These are phyloP conservation scores for Nematostella vectensis DNA, from an alignment of 92 coral and sea anemone species.

Conservation along the genomic window DNA sequence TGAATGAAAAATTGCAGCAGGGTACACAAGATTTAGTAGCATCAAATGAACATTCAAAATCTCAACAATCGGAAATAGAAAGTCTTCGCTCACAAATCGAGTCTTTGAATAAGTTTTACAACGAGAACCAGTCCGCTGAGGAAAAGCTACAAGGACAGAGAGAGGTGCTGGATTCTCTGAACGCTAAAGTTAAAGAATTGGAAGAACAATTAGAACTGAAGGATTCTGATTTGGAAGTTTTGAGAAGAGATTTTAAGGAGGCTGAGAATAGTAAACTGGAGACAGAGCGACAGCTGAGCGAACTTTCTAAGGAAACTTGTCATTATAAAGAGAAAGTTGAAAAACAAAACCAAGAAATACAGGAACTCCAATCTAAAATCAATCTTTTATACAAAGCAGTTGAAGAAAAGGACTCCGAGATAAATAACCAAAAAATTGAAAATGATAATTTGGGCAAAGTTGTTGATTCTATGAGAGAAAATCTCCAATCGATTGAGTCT, in stretches of 20 bases:
- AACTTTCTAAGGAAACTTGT: constrained; percentile 6
- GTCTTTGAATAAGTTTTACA: constrained; percentile 20
- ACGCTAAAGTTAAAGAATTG: constrained; percentile 33
- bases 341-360: constrained; percentile 44
- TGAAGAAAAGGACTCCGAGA: constrained; percentile 28
- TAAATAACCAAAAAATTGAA: constrained; percentile 20
- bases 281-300: constrained; percentile 27
- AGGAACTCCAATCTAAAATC: constrained; percentile 26
- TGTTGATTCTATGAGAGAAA: constrained; percentile 23
- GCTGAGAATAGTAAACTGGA: constrained; percentile 32
- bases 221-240: constrained; percentile 13
- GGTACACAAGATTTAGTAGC: constrained; percentile 42
- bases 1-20: constrained; percentile 46
- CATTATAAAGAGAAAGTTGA: constrained; percentile 28
- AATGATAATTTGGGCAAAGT: constrained; percentile 26
- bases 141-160: constrained; percentile 47
- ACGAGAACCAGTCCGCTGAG: constrained; percentile 37
- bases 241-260: constrained; percentile 18
- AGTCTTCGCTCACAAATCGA: constrained; percentile 32
- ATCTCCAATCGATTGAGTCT: constrained; percentile 26
- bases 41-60: constrained; percentile 28
- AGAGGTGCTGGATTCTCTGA: constrained; percentile 24
- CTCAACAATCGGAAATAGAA: constrained; percentile 36
- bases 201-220: constrained; percentile 32
- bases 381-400: constrained; percentile 19